phyloP scores from a whole-genome alignment of 1,140 invertebrate genomes.

The Coenobita brevimanus region DNA sequence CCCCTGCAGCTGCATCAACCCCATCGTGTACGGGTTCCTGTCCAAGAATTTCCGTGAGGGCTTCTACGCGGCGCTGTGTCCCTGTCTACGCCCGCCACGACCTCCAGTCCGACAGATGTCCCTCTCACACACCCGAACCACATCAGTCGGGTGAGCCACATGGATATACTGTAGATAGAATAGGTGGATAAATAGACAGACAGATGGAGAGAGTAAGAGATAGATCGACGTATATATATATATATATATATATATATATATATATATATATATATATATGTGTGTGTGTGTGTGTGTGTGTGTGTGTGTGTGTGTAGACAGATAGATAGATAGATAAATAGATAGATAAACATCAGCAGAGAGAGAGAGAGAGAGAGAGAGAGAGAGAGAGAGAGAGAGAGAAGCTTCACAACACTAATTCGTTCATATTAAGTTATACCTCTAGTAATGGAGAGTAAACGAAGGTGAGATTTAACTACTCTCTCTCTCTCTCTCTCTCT shows the following conservation, averaged over 20 bases:
- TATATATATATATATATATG: neutral
- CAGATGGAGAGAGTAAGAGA: neutral
- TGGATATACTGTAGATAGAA: neutral
- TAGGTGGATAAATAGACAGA: neutral
- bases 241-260: neutral
- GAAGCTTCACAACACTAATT: neutral
- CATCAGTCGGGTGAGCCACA: conserved; percentile 45
- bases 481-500: no score
- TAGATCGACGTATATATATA: neutral
- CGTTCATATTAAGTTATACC: neutral
- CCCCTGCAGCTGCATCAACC: conserved; percentile 82
- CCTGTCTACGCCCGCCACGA: conserved; percentile 27
- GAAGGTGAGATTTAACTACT: no score
- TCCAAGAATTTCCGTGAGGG: conserved; percentile 81
- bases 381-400: no score
- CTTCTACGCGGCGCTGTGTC: conserved; percentile 56
- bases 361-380: conserved; percentile 11
- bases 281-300: neutral
- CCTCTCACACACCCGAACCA: conserved; percentile 47
- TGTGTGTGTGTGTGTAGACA: no score
- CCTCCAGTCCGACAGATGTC: conserved; percentile 43
- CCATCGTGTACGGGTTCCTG: conserved; percentile 87
- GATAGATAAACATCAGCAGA: no score
- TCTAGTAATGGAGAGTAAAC: no score
- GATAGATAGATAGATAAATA: no score